A percentile compares a stretch with the other conserved stretches of the same genome.
These are phyloP conservation scores for Siniperca scherzeri DNA, from an alignment of 2,797 vertebrate species.

Conservation along the genomic window DNA sequence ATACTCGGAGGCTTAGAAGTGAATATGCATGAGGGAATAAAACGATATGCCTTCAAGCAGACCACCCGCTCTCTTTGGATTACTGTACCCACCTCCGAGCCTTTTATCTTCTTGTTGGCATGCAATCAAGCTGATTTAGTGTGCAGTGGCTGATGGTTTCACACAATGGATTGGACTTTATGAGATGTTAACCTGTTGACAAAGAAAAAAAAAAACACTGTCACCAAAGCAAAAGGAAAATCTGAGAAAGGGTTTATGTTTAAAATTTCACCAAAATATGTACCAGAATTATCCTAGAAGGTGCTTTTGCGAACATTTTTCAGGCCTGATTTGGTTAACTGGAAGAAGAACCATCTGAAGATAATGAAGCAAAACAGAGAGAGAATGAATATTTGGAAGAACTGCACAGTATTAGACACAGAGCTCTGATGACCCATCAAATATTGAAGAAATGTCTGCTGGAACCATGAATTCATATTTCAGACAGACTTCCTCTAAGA, in stretches of 20 bases:
- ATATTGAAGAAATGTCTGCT: slow-evolving; percentile 87
- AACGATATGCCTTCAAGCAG: slow-evolving; percentile 84
- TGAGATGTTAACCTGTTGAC: slow-evolving; percentile 79
- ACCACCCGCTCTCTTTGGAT: slow-evolving; percentile 85
- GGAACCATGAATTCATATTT: slow-evolving; percentile 83
- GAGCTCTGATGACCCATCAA: slow-evolving; percentile 84
- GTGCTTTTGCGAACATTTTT: slow-evolving; percentile 46
- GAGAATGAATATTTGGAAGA: slow-evolving; percentile 65
- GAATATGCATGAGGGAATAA: slow-evolving; percentile 89
- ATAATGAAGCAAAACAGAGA: slow-evolving; percentile 55
- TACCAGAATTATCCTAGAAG: slow-evolving; percentile 37
- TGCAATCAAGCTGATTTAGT: slow-evolving; percentile 81
- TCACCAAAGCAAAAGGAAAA: slow-evolving; percentile 44
- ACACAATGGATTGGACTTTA: slow-evolving; percentile 73
- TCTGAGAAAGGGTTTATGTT: slow-evolving; percentile 36
- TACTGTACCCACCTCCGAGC: slow-evolving; percentile 83
- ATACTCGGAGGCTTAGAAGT: slow-evolving; percentile 84
- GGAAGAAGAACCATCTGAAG: slow-evolving; percentile 39
- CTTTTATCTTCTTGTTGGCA: slow-evolving; percentile 82
- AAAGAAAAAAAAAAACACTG: slow-evolving; percentile 42
- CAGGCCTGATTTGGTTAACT: slow-evolving; percentile 42
- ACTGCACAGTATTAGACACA: slow-evolving; percentile 72
- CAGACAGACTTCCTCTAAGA: slow-evolving; percentile 81
- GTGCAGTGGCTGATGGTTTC: slow-evolving; percentile 68
- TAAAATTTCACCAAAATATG: slow-evolving; percentile 40